phyloP scores from a whole-genome alignment of 2,113 vertebrate genomes.

The Sylvia atricapilla region DNA sequence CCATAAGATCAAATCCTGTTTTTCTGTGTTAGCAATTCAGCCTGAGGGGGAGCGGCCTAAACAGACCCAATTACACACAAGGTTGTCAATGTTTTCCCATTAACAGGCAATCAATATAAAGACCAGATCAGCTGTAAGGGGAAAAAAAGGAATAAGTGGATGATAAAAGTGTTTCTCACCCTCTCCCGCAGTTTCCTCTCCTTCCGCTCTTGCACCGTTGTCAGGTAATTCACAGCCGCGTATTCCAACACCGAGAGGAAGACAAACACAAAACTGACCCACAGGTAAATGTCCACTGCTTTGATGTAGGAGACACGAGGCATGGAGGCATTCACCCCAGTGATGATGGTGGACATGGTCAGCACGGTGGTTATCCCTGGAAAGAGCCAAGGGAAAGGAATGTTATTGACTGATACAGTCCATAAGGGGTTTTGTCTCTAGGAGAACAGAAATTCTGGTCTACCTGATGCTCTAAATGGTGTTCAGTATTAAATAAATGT shows the following conservation, averaged over 20 bases:
- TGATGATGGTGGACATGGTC: constrained; percentile 87
- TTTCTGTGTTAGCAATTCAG: background rate
- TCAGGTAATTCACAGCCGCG: constrained; percentile 91
- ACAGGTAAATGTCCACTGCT: constrained; percentile 96
- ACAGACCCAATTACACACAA: background rate
- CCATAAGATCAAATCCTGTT: background rate
- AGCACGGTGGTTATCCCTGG: constrained; percentile 83
- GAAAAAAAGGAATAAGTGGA: background rate
- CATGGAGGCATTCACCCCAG: constrained; percentile 96
- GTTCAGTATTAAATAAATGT: background rate
- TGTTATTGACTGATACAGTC: background rate
- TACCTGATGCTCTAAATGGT: background rate
- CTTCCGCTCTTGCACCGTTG: constrained; percentile 87
- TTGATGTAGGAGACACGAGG: constrained; percentile 97
- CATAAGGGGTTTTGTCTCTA: background rate
- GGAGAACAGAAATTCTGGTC: background rate
- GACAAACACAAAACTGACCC: constrained; percentile 99
- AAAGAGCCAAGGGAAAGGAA: background rate
- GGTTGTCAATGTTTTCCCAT: background rate
- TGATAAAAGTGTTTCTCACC: constrained; percentile 32
- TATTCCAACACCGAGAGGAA: constrained; percentile 97
- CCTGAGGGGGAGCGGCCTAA: background rate
- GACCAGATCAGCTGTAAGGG: background rate
- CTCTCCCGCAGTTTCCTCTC: constrained; percentile 84
- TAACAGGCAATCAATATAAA: background rate